Evolutionary conservation across 2,888 invertebrate species (phyloP).

Genomic region (Lithodes maja): DNA sequence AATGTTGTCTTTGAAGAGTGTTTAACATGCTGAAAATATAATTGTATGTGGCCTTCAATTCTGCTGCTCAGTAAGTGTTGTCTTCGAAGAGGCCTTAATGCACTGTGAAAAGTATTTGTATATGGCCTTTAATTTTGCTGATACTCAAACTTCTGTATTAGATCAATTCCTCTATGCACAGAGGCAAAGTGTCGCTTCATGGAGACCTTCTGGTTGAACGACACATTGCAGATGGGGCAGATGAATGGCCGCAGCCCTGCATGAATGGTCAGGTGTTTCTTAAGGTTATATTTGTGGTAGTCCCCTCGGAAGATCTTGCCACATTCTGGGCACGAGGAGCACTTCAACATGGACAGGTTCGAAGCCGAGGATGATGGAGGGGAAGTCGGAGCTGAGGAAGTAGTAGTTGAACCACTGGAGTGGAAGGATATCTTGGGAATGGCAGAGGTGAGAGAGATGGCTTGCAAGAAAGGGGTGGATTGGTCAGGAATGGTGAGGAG

Average conservation of each 20-base stretch:
- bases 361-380: slow-evolving; percentile 21
- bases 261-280: slow-evolving; percentile 69
- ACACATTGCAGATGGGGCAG: slow-evolving; percentile 60
- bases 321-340: slow-evolving; percentile 63
- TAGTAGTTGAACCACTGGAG: not conserved
- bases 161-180: slow-evolving; percentile 47
- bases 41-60: not conserved
- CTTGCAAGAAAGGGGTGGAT: slow-evolving; percentile 44
- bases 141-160: not conserved
- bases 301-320: slow-evolving; percentile 67
- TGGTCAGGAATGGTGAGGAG: slow-evolving; percentile 62
- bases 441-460: slow-evolving; percentile 8
- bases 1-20: not conserved
- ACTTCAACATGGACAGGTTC: slow-evolving; percentile 34
- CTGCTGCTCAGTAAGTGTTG: not conserved
- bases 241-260: slow-evolving; percentile 60
- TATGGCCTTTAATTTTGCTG: not conserved
- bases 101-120: not conserved
- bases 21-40: not conserved
- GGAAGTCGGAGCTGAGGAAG: slow-evolving; percentile 16
- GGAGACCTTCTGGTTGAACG: slow-evolving; percentile 70
- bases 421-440: slow-evolving; percentile 21
- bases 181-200: slow-evolving; percentile 66
- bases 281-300: slow-evolving; percentile 69
- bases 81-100: not conserved